Evolutionary conservation across 2,113 vertebrate species (phyloP).

Genomic region (Labeo rohita): DNA sequence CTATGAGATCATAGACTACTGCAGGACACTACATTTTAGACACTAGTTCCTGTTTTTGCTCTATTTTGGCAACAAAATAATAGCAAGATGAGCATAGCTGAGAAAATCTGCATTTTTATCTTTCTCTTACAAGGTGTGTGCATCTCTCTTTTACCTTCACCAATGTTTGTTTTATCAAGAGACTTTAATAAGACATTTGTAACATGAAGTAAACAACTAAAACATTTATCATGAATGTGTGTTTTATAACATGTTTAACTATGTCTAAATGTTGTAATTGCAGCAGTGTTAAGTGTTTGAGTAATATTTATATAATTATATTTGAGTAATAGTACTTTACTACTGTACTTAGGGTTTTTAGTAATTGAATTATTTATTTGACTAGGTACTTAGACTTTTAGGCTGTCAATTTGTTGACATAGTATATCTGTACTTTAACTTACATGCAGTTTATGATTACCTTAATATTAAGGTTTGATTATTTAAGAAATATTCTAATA

Average conservation of each 20-base stretch:
- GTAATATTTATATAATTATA: not conserved
- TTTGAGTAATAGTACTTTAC: not conserved
- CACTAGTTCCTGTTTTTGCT: too few relatives aligned
- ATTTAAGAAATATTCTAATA: too few relatives aligned
- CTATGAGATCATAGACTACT: too few relatives aligned
- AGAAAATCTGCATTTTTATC: not conserved
- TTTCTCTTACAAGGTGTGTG: constrained; percentile 1
- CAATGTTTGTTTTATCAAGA: not conserved
- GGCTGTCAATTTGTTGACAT: too few relatives aligned
- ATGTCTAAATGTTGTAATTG: not conserved
- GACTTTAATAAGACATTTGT: not conserved
- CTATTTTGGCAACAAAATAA: too few relatives aligned
- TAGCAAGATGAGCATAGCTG: not conserved
- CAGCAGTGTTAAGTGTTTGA: not conserved
- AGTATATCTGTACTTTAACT: too few relatives aligned
- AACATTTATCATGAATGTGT: not conserved
- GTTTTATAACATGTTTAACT: not conserved
- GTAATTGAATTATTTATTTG: too few relatives aligned
- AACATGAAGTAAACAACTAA: not conserved
- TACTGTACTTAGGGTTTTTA: not conserved
- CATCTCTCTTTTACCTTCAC: not conserved
- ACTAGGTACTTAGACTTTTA: too few relatives aligned
- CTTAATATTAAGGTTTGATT: too few relatives aligned
- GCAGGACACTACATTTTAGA: too few relatives aligned
- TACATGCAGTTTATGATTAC: too few relatives aligned